Base-by-base conservation (phyloP, 1,140 invertebrate genomes). In the Bombus fervidus region DNA sequence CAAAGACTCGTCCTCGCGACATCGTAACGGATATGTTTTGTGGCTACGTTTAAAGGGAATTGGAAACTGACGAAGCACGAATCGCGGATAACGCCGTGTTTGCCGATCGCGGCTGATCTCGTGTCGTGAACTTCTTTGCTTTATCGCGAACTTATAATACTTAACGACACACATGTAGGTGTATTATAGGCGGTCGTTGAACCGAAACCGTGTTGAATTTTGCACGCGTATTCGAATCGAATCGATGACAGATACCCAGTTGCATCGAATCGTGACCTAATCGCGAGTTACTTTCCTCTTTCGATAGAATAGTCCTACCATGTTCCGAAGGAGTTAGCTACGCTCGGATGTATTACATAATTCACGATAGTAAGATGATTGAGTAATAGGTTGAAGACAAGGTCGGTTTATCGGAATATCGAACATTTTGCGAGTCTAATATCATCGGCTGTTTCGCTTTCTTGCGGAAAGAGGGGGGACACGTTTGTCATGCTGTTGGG, bases 331-430 rank as follows among this genome's bases (percentile, higher is more conserved):
- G 6, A 53, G 62, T 78, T 69, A 69, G 47, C 68, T 3, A n/a
- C 34, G 53, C 34, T 80, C 53, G 41, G 57, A 39, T 71, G 37
- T 47, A n/a, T 89, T 86, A 79, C 66, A 47, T 86, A 81, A 89
- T 73, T 81, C 77, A 31, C 43, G 43, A 85, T 89, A 47, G 28
- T n/a, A 64, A 6, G 37, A 37, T 4, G 37, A 3, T 31, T 34
- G n/a, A 68, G 41, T 53, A 77, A 68, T 39, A 37, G 37, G 34
- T 28, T 10, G 43, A 53, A 64, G 69, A 13, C 62, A 79, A 82
- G 28, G 18, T 28, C 47, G n/a, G 15, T 34, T 71, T n/a, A 73
- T 34, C 10, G 28, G 41, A 75, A 53, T 66, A 76, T 64, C 37
- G 53, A 41, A 10, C 22, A 41, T 43, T 28, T 47, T 9, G 13